Percentiles rank a stretch among this genome's conserved stretches.
Conservation (phyloP, 1,140 invertebrate genomes). For the Brachionus manjavacas region DNA sequence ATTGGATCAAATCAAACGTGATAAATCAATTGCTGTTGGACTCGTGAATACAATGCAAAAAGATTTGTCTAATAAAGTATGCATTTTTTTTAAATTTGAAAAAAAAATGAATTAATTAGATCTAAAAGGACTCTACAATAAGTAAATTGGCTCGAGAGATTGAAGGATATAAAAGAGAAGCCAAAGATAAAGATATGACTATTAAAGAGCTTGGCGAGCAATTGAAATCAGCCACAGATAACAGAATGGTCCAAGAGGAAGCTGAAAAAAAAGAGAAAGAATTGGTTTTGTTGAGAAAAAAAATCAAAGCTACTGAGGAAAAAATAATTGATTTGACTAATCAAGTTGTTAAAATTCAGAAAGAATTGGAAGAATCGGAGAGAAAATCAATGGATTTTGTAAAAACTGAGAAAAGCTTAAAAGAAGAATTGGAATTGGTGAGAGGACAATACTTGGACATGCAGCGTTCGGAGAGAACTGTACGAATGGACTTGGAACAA, state of each 20-base stretch:
- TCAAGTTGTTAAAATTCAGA: neutral
- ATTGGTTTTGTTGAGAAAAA: constrained; percentile 49
- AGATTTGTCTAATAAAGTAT: constrained; percentile 54
- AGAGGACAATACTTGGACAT: constrained; percentile 51
- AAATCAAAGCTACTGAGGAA: constrained; percentile 6
- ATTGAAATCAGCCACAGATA: constrained; percentile 42
- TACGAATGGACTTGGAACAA: constrained; percentile 55
- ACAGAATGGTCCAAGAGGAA: constrained; percentile 47
- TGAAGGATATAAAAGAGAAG: constrained; percentile 53
- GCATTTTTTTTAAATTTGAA: neutral
- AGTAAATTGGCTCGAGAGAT: constrained; percentile 55
- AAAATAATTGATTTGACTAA: constrained; percentile 24
- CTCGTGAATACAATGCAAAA: constrained; percentile 57
- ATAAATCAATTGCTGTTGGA: constrained; percentile 56
- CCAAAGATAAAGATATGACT: constrained; percentile 50
- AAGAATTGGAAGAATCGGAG: constrained; percentile 33
- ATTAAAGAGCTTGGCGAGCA: constrained; percentile 19
- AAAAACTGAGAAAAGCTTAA: constrained; percentile 47
- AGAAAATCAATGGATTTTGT: neutral
- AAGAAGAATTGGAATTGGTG: constrained; percentile 48
- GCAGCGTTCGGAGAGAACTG: constrained; percentile 52
- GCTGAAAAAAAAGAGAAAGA: constrained; percentile 54
- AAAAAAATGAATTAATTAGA: neutral
- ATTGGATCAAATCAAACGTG: constrained; percentile 54
- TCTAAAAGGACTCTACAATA: constrained; percentile 53